A percentile compares a stretch with the other conserved stretches of the same genome.
Conservation (phyloP, 2,113 vertebrate species). For the Psittacula cyanocephala region DNA sequence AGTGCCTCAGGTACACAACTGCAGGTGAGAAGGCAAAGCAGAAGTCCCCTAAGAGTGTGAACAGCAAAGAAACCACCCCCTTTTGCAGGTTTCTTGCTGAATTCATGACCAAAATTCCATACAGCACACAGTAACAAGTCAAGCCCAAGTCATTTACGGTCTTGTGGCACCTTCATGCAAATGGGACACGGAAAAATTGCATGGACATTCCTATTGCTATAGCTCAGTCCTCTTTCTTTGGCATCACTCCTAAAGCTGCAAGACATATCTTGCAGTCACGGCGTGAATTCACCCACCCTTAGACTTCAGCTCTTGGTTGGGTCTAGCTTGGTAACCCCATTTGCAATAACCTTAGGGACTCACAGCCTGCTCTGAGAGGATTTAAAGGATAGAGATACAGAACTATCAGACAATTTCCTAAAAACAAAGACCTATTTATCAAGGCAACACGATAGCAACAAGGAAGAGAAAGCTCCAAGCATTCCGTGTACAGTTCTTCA, state of each 20-base stretch:
- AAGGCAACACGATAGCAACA: not conserved
- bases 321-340: too few relatives aligned
- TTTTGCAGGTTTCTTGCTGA: not conserved
- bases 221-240: not conserved
- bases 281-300: not conserved
- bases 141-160: fast-evolving
- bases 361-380: not conserved
- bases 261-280: fast-evolving
- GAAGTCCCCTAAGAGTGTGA: not conserved
- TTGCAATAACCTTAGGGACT: not conserved
- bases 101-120: not conserved
- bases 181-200: not conserved
- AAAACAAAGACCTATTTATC: not conserved
- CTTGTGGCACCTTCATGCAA: not conserved
- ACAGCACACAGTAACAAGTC: fast-evolving
- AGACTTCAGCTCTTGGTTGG: too few relatives aligned
- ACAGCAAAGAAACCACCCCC: not conserved
- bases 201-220: too few relatives aligned
- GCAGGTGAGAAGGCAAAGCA: not conserved
- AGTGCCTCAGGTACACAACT: not conserved
- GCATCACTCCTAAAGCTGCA: fast-evolving
- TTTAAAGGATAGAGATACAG: not conserved
- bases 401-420: not conserved
- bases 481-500: fast-evolving
- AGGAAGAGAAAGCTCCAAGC: not conserved